Base-by-base conservation (phyloP, 2,797 vertebrate species). In the Brotula barbata region DNA sequence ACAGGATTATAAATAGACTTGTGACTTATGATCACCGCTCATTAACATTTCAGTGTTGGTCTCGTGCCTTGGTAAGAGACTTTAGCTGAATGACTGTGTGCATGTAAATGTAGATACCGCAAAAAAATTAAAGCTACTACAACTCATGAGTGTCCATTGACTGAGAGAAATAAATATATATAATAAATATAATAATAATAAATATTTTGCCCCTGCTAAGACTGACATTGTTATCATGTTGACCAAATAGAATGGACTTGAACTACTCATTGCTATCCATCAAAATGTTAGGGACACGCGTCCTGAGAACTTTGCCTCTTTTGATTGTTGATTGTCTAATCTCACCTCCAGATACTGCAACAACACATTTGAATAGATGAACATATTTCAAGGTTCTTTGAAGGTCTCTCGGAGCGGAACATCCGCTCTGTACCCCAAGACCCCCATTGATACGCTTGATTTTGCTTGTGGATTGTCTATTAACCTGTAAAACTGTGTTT, bases 331-430 rank as follows among this genome's bases (percentile, higher is more conserved):
- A 48, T 28, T 23, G 49, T 64, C 63, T 73, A 64, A 51, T 58
- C 62, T 56, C 55, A 58, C 53, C 34, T 61, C 71, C 36, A 56
- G 50, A 74, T 70, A 37, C 66, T 23, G 62, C 63, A 54, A 60
- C 31, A 64, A 11, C 37, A 49, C 36, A 55, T 67, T 52, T 64
- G 69, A 80, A 84, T 60, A 73, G 57, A 73, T 61, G 36, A 76
- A 77, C 43, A 70, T 74, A 58, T 68, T 68, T 58, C 72, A 78
- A 78, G 77, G 79, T 71, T 39, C 58, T 69, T 63, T 69, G 49
- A 77, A 75, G 75, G 78, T 79, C 36, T 60, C 44, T 40, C 20
- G 46, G 41, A 51, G 44, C 43, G 67, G 34, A 81, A 73, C 57
- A 45, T 9, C 58, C 56, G 67, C 62, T 61, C 57, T 50, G 20